Conservation (phyloP, 2,797 vertebrate genomes). For the Enteromius anoplus region DNA sequence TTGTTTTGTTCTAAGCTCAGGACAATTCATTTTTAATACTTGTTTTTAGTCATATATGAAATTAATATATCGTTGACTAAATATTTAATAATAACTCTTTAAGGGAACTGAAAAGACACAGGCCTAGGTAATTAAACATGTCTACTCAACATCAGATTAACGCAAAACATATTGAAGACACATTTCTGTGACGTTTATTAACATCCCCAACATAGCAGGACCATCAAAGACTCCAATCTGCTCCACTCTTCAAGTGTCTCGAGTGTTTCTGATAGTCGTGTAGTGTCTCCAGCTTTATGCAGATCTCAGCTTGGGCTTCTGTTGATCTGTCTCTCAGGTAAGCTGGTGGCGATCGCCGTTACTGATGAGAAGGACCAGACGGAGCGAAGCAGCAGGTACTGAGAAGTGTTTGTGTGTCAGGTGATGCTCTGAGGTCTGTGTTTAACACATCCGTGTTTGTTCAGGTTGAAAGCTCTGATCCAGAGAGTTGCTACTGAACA, state of each 20-base stretch:
- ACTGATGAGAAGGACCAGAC: conserved; percentile 93
- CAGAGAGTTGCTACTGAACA: conserved; percentile 91
- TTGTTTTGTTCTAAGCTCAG: neutral
- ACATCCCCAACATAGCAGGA: neutral
- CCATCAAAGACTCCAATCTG: neutral
- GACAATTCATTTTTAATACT: neutral
- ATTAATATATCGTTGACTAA: neutral
- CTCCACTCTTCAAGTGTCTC: neutral
- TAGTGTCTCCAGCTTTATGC: neutral
- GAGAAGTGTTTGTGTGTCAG: conserved; percentile 38
- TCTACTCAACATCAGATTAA: neutral
- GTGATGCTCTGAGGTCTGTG: conserved; percentile 8
- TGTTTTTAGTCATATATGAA: neutral
- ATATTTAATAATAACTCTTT: neutral
- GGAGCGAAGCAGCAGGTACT: conserved; percentile 88
- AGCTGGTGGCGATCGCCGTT: conserved; percentile 92
- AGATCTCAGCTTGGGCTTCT: neutral
- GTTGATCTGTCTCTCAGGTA: conserved; percentile 80
- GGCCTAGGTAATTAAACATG: neutral
- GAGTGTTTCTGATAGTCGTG: no score
- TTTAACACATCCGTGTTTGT: conserved; percentile 47
- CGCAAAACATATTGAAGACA: neutral
- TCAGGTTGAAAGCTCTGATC: conserved; percentile 90
- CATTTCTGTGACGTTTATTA: neutral
- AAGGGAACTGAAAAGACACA: neutral